Conservation (phyloP, 2,113 vertebrate species). For the Melanerpes formicivorus region DNA sequence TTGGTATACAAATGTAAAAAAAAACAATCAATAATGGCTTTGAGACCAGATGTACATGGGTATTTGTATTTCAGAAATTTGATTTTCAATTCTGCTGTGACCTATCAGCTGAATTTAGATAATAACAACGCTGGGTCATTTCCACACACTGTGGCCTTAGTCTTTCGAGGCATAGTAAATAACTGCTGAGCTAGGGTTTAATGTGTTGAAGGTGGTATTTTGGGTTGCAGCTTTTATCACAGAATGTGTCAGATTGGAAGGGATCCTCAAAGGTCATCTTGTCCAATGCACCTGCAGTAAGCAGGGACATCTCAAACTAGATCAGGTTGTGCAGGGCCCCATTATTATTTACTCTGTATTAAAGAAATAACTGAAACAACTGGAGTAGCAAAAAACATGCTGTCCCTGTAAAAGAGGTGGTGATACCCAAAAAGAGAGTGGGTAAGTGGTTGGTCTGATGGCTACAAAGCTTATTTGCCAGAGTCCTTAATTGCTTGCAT, state of each 20-base stretch:
- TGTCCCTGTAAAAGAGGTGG: background rate
- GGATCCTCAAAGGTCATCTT: too few species aligned
- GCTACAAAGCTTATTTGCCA: background rate
- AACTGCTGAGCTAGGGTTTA: background rate
- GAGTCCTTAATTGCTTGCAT: background rate
- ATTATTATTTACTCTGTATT: background rate
- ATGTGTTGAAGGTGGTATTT: background rate
- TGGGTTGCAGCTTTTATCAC: background rate
- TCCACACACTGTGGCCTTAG: background rate
- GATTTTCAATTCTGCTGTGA: background rate
- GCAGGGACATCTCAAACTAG: too few species aligned
- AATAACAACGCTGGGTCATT: background rate
- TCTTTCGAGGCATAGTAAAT: accelerated
- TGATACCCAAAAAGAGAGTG: accelerated
- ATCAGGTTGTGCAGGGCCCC: too few species aligned
- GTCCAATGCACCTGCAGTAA: too few species aligned
- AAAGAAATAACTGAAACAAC: background rate
- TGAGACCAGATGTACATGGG: background rate
- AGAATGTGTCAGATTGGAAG: too few species aligned
- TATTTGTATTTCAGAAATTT: background rate
- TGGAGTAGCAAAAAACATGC: background rate
- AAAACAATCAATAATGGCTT: conserved; percentile 1
- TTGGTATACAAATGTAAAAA: background rate
- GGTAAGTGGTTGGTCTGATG: background rate
- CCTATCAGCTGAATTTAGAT: conserved; percentile 5